A percentile compares a stretch with the other conserved stretches of the same genome.
Evolutionary conservation across 2,888 invertebrate species (phyloP).

Genomic region (Zaprionus obscuricornis): DNA sequence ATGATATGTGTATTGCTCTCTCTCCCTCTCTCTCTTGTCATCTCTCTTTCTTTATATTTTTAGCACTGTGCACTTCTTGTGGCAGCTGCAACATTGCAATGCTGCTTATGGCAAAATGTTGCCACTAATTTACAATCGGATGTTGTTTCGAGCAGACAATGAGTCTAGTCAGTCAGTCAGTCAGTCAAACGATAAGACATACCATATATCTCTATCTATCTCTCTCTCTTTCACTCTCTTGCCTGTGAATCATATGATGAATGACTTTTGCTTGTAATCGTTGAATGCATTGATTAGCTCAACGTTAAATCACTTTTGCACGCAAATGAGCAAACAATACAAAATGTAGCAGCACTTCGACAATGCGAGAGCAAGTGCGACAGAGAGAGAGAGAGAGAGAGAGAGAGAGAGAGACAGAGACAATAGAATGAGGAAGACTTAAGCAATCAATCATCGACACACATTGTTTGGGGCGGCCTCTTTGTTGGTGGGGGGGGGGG

Average conservation of each 20-base stretch:
- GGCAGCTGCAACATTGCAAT: conserved; percentile 42
- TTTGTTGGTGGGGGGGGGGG: conserved; percentile 13
- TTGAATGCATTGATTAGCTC: conserved; percentile 53
- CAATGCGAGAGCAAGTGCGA: not conserved
- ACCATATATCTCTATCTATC: not conserved
- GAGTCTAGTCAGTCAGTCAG: conserved; percentile 63
- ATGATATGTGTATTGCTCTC: conserved; percentile 9
- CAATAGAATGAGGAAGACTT: conserved; percentile 15
- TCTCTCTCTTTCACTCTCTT: not conserved
- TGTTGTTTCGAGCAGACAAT: conserved; percentile 60
- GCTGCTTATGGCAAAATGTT: conserved; percentile 17
- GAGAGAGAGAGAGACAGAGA: not conserved
- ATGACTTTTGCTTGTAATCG: conserved; percentile 39
- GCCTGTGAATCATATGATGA: conserved; percentile 36
- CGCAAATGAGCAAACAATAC: conserved; percentile 23
- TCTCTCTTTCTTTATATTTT: conserved; percentile 43
- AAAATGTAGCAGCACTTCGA: not conserved
- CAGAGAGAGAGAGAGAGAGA: not conserved
- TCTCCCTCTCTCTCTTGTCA: conserved; percentile 30
- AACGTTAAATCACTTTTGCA: conserved; percentile 24
- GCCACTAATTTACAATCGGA: conserved; percentile 25
- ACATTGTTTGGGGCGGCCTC: conserved; percentile 8
- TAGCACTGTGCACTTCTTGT: conserved; percentile 44
- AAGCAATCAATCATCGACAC: conserved; percentile 40
- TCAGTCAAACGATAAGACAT: conserved; percentile 34